phyloP scores from a whole-genome alignment of 2,113 vertebrate genomes.

The Colius striatus region DNA sequence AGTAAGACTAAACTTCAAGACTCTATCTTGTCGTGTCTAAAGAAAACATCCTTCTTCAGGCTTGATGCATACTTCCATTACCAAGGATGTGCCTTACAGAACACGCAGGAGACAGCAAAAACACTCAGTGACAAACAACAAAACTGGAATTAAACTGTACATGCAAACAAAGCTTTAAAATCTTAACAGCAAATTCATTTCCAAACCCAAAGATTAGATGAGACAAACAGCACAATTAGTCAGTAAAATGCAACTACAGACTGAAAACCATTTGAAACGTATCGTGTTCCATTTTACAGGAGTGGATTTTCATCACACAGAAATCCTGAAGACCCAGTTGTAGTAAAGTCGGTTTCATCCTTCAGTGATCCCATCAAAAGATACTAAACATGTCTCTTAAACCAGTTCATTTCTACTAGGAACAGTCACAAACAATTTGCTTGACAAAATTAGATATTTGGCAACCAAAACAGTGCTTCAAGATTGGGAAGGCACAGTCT shows the following conservation, averaged over 20 bases:
- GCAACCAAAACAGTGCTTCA: not conserved
- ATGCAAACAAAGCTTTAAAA: not conserved
- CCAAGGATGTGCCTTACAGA: not conserved
- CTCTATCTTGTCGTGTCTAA: not conserved
- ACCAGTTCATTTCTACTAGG: not conserved
- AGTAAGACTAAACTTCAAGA: not conserved
- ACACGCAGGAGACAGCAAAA: not conserved
- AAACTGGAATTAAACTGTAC: not conserved
- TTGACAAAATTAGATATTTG: not conserved
- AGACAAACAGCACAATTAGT: not conserved
- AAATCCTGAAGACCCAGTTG: not conserved
- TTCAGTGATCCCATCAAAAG: not conserved
- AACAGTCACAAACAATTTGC: not conserved
- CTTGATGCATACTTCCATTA: rapidly evolving
- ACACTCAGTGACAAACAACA: not conserved
- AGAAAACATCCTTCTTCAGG: not conserved
- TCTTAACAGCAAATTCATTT: not conserved
- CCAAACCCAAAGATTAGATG: not conserved
- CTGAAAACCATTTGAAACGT: not conserved
- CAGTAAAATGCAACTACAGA: not conserved
- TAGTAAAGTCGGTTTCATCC: not conserved
- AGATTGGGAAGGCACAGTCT: not conserved
- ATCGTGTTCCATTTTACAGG: not conserved
- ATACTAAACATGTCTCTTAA: not conserved
- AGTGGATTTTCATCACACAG: not conserved